Conservation (phyloP, 2,888 invertebrate species). For the Hymenopus coronatus region DNA sequence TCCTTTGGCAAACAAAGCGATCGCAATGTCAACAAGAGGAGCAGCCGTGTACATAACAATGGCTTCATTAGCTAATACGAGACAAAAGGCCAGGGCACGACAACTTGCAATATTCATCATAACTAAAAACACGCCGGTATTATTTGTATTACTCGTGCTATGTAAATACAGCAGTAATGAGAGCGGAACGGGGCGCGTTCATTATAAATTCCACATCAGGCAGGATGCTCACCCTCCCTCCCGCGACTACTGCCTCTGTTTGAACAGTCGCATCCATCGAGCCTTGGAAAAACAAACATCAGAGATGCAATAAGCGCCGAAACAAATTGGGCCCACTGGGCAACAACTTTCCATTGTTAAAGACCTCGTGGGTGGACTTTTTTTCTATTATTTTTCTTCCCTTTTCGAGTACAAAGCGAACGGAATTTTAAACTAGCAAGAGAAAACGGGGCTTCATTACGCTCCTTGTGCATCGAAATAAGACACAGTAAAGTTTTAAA, state of each 20-base stretch:
- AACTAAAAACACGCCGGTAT: not conserved
- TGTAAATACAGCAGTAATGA: slow-evolving; percentile 10
- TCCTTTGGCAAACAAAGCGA: not conserved
- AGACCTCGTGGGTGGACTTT: not conserved
- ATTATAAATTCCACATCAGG: slow-evolving; percentile 11
- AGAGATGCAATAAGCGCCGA: slow-evolving; percentile 10
- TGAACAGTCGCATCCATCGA: slow-evolving; percentile 10
- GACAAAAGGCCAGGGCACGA: not conserved
- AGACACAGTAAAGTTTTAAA: not conserved
- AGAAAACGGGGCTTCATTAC: not conserved
- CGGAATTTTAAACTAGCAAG: not conserved
- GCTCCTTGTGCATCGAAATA: not conserved
- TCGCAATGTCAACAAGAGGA: not conserved
- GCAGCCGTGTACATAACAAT: not conserved
- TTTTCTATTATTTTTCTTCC: not conserved
- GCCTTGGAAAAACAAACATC: slow-evolving; percentile 5
- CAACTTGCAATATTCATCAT: not conserved
- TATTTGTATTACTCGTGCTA: not conserved
- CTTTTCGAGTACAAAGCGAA: not conserved
- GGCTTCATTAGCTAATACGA: not conserved
- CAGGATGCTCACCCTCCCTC: not conserved
- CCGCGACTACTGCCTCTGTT: not conserved
- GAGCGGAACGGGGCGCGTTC: not conserved
- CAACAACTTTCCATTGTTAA: not conserved
- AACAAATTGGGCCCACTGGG: slow-evolving; percentile 16